phyloP scores from a whole-genome alignment of 1,140 invertebrate species.

The Manduca sexta region DNA sequence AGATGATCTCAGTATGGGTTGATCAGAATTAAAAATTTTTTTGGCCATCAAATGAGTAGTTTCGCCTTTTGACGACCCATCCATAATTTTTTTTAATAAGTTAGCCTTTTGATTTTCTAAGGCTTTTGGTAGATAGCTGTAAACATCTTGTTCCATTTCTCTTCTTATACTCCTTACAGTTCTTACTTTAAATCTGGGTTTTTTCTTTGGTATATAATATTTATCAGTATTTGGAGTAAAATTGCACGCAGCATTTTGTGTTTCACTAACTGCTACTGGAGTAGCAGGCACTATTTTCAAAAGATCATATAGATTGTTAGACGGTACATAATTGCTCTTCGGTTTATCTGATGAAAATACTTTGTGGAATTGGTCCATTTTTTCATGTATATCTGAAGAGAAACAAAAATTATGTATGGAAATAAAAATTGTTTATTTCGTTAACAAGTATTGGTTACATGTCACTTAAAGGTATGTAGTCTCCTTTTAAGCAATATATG shows the following conservation, averaged over 20 bases:
- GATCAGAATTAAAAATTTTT: conserved; percentile 37
- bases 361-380: conserved; percentile 39
- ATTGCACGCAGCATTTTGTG: conserved; percentile 22
- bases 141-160: conserved; percentile 44
- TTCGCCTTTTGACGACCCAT: conserved; percentile 37
- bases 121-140: conserved; percentile 33
- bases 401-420: neutral
- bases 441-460: too few species aligned
- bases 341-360: conserved; percentile 47
- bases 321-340: conserved; percentile 24
- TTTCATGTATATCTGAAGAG: neutral
- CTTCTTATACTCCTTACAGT: conserved; percentile 52
- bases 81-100: conserved; percentile 52
- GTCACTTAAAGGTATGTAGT: too few species aligned
- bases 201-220: conserved; percentile 50
- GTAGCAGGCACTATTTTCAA: conserved; percentile 30
- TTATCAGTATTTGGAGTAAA: conserved; percentile 49
- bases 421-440: too few species aligned
- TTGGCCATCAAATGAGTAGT: conserved; percentile 40
- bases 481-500: too few species aligned
- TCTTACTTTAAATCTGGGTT: conserved; percentile 45
- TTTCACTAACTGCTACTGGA: conserved; percentile 20
- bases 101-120: conserved; percentile 49
- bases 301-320: conserved; percentile 48
- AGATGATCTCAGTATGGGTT: conserved; percentile 39